Evolutionary conservation across 1,140 invertebrate species (phyloP).

Genomic region (Achatina immaculata): DNA sequence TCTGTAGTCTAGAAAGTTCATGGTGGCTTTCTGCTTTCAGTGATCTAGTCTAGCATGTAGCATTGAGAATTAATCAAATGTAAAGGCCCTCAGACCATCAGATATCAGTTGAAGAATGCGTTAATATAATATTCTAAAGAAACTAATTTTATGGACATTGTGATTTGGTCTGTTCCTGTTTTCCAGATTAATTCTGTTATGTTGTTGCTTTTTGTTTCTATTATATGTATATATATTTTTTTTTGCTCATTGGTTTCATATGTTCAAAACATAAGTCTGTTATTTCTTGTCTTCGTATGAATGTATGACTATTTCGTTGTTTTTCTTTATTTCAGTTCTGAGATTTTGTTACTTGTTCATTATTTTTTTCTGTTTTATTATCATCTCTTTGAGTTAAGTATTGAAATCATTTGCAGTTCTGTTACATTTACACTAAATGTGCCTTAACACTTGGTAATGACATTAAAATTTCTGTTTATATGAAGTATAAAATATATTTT

Average conservation of each 20-base stretch:
- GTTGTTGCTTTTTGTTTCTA: neutral
- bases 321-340: neutral
- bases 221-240: too few relatives aligned
- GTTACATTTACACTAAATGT: neutral
- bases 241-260: too few relatives aligned
- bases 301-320: neutral
- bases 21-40: slow-evolving; percentile 11
- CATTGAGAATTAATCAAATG: neutral
- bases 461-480: neutral
- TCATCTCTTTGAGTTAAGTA: neutral
- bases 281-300: neutral
- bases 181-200: neutral
- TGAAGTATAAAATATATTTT: neutral
- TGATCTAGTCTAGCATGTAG: neutral
- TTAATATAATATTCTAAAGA: neutral
- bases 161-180: neutral
- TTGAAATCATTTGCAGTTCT: neutral
- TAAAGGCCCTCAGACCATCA: neutral
- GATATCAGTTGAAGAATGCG: neutral
- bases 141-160: neutral
- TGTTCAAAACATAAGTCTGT: too few relatives aligned
- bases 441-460: neutral
- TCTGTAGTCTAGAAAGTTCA: slow-evolving; percentile 8
- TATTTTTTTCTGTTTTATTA: neutral
- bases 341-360: neutral